A percentile compares a stretch with the other conserved stretches of the same genome.
These are phyloP conservation scores for Labia minor DNA, from an alignment of 2,888 invertebrate genomes.

Conservation along the genomic window DNA sequence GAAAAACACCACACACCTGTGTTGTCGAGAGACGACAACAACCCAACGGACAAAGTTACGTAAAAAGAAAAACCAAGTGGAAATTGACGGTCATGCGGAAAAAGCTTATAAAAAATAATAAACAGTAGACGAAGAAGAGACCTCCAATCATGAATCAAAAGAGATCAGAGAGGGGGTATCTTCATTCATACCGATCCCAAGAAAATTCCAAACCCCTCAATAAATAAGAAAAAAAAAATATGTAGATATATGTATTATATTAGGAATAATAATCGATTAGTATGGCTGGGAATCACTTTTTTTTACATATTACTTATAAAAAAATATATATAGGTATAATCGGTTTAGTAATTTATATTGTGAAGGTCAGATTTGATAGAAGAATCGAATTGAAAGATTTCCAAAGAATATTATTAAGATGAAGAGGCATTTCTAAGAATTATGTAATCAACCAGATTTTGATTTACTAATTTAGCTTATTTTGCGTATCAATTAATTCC, in stretches of 20 bases:
- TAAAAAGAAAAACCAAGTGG: neutral
- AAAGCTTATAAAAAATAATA: conserved; percentile 13
- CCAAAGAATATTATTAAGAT: too few relatives aligned
- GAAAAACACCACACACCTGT: conserved; percentile 13
- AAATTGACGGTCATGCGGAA: conserved; percentile 13
- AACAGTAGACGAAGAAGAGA: neutral
- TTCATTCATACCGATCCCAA: neutral
- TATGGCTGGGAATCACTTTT: too few relatives aligned
- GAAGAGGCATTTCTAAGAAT: too few relatives aligned
- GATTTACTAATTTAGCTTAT: too few relatives aligned
- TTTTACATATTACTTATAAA: too few relatives aligned
- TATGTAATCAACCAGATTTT: too few relatives aligned
- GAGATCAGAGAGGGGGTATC: neutral
- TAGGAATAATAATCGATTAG: neutral
- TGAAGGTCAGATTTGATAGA: too few relatives aligned
- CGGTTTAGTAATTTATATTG: too few relatives aligned
- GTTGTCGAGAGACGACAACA: conserved; percentile 6
- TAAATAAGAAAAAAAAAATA: too few relatives aligned
- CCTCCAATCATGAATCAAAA: conserved; percentile 7
- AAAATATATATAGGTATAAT: too few relatives aligned
- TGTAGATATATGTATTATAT: neutral
- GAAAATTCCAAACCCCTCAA: neutral
- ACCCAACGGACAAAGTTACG: neutral
- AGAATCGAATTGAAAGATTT: too few relatives aligned
- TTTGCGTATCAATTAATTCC: too few relatives aligned